Evolutionary conservation across 2,888 invertebrate genomes (phyloP).

Genomic region (Saturnia japonica): DNA sequence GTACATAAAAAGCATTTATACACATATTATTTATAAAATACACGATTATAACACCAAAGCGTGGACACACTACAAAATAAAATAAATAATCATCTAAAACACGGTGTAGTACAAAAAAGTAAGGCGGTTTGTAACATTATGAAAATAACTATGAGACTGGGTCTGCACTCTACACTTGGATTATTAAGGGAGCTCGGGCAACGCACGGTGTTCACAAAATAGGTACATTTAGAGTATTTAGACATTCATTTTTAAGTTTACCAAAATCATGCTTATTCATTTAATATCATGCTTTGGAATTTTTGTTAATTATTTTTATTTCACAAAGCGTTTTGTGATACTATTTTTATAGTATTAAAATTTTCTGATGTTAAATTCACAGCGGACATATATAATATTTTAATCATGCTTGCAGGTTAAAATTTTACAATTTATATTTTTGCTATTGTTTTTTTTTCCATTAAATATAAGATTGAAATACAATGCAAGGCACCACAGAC

Average conservation of each 20-base stretch:
- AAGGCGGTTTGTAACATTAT: constrained; percentile 4
- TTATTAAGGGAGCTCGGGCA: constrained; percentile 67
- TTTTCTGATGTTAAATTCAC: not conserved
- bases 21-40: constrained; percentile 31
- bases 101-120: not conserved
- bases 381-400: not conserved
- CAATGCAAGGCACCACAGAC: constrained; percentile 23
- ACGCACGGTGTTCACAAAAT: constrained; percentile 65
- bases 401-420: not conserved
- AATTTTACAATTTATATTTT: not conserved
- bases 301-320: constrained; percentile 16
- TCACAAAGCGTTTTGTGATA: constrained; percentile 1
- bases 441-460: not conserved
- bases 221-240: constrained; percentile 28
- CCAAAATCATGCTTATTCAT: constrained; percentile 41
- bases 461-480: constrained; percentile 24
- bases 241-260: constrained; percentile 21
- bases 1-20: constrained; percentile 34
- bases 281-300: constrained; percentile 30
- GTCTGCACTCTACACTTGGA: constrained; percentile 74
- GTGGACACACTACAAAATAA: constrained; percentile 24
- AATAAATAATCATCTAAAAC: not conserved
- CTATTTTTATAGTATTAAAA: not conserved
- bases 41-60: constrained; percentile 16
- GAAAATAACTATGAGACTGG: constrained; percentile 28